Evolutionary conservation across 2,888 invertebrate species (phyloP).

Genomic region (Smittia sp.): DNA sequence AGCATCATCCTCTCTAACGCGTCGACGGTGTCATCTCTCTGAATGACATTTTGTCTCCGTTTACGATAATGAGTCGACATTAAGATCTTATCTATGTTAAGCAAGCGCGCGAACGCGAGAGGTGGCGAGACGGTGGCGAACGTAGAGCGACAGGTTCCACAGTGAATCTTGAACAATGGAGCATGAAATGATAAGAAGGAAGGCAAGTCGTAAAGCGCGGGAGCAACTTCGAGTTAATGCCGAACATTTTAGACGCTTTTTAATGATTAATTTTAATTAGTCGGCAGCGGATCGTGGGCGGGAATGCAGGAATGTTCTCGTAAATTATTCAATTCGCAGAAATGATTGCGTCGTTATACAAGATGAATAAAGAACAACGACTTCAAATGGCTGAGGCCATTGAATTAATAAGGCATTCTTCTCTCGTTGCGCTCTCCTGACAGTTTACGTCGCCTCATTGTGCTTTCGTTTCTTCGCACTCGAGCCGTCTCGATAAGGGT

Average conservation of each 20-base stretch:
- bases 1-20: neutral
- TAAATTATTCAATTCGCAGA: neutral
- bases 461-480: no score
- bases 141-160: no score
- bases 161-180: neutral
- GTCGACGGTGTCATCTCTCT: neutral
- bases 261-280: slow-evolving; percentile 11
- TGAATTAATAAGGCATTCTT: slow-evolving; percentile 15
- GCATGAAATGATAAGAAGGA: neutral
- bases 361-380: neutral
- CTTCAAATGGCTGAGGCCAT: neutral
- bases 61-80: neutral
- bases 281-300: neutral
- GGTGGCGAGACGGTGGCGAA: no score
- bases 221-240: neutral
- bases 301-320: neutral
- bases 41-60: neutral
- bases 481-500: neutral
- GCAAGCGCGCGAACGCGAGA: neutral
- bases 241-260: neutral
- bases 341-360: neutral
- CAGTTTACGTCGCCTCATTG: no score
- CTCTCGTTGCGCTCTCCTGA: neutral
- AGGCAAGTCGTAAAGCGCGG: neutral
- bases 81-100: neutral